Percentiles rank a stretch among this genome's conserved stretches.
These are phyloP conservation scores for Procambarus virginalis DNA, from an alignment of 1,140 invertebrate species.

Conservation along the genomic window DNA sequence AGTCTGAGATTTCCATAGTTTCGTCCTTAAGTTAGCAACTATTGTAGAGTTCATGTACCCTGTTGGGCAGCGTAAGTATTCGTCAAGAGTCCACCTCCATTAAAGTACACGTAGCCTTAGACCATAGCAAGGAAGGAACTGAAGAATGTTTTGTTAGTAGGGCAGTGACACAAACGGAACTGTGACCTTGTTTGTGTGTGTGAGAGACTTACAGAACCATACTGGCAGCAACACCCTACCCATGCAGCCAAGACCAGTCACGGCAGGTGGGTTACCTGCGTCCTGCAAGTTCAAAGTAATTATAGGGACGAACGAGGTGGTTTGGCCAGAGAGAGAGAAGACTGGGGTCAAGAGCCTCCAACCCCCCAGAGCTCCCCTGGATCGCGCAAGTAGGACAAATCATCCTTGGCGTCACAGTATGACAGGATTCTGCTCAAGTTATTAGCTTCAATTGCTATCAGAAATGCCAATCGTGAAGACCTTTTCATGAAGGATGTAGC, in stretches of 20 bases:
- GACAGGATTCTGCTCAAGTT: background rate
- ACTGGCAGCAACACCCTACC: background rate
- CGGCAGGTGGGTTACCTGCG: background rate
- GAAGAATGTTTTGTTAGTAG: background rate
- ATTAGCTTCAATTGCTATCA: background rate
- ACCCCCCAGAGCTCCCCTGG: background rate
- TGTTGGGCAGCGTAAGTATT: conserved; percentile 76
- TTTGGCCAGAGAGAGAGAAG: background rate
- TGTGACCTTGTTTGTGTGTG: conserved; percentile 29
- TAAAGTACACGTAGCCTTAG: conserved; percentile 22
- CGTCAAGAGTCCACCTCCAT: background rate
- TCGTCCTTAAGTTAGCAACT: conserved; percentile 61
- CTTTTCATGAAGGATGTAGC: background rate
- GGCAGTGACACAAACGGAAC: conserved; percentile 10
- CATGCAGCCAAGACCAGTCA: background rate
- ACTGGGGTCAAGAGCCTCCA: background rate
- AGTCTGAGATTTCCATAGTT: conserved; percentile 51
- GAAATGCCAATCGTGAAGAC: background rate
- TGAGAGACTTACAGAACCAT: background rate
- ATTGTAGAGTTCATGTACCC: conserved; percentile 75
- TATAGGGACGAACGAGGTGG: background rate
- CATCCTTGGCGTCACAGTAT: background rate
- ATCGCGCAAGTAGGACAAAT: background rate
- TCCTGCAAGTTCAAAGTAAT: background rate
- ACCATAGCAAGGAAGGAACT: background rate